Percentiles rank a stretch among this genome's conserved stretches.
These are phyloP conservation scores for Falco cherrug DNA, from an alignment of 2,797 vertebrate species.

Conservation along the genomic window DNA sequence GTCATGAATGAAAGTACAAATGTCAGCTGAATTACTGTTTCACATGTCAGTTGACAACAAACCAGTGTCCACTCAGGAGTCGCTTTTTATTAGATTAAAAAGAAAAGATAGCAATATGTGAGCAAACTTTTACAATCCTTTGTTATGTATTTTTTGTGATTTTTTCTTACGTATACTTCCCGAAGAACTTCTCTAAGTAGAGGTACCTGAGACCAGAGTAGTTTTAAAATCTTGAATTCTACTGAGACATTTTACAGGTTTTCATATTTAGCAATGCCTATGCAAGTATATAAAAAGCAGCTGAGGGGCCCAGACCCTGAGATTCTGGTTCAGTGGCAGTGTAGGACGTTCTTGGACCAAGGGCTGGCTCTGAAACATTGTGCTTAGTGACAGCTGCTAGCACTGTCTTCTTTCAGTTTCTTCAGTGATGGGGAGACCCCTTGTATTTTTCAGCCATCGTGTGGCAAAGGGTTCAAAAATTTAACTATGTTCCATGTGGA, in stretches of 20 bases:
- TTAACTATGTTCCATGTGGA: not conserved
- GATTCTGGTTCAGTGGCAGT: not conserved
- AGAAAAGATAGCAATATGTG: not conserved
- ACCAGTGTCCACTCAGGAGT: not conserved
- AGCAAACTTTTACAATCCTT: not conserved
- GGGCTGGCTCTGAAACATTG: not conserved
- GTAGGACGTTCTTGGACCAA: not conserved
- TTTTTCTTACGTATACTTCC: not conserved
- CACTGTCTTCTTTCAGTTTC: not conserved
- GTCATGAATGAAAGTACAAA: not conserved
- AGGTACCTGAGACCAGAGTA: not conserved
- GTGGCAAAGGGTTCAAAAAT: not conserved
- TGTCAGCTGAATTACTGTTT: not conserved
- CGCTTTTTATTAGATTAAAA: not conserved
- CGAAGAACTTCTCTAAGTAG: not conserved
- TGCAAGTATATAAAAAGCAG: not conserved
- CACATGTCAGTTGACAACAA: not conserved
- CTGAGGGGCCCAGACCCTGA: not conserved
- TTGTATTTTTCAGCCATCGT: not conserved
- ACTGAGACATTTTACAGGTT: not conserved
- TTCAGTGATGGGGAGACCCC: fast-evolving
- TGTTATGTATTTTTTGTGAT: not conserved
- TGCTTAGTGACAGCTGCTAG: not conserved
- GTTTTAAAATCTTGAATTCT: not conserved
- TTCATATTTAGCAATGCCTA: not conserved